phyloP scores from a whole-genome alignment of 2,888 invertebrate species.

The Agrotis exclamationis region DNA sequence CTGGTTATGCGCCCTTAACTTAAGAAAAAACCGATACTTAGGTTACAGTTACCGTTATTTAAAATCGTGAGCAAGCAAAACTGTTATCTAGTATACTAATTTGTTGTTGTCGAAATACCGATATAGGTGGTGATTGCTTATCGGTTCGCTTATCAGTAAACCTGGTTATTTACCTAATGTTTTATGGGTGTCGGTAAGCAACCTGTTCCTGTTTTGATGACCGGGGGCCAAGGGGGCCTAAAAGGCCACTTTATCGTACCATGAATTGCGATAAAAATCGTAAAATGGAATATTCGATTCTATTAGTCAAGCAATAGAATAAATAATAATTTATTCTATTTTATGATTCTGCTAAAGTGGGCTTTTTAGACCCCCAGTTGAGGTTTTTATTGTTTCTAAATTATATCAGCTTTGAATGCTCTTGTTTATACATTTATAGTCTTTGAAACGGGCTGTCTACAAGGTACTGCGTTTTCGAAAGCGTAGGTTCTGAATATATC shows the following conservation, averaged over 20 bases:
- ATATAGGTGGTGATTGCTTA: conserved; percentile 42
- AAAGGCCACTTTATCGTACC: no score
- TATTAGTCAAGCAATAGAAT: no score
- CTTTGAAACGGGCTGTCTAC: background rate
- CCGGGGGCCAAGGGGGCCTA: background rate
- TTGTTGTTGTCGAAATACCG: conserved; percentile 52
- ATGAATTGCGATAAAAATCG: no score
- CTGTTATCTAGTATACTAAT: conserved; percentile 37
- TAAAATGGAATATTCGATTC: no score
- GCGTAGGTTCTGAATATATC: background rate
- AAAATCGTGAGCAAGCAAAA: conserved; percentile 7
- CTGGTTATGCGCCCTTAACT: no score
- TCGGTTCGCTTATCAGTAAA: conserved; percentile 36
- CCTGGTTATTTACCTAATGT: conserved; percentile 33
- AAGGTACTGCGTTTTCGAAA: conserved; percentile 4
- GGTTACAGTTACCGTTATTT: background rate
- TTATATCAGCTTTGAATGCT: background rate
- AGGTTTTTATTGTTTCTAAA: conserved; percentile 6
- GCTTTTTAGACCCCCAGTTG: no score
- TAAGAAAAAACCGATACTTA: background rate
- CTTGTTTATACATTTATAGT: background rate
- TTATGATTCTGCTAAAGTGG: no score
- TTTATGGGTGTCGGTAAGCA: conserved; percentile 36
- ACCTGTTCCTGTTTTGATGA: conserved; percentile 43
- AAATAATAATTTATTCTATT: no score